Conservation (phyloP, 2,797 vertebrate species). For the Intellagama lesueurii region DNA sequence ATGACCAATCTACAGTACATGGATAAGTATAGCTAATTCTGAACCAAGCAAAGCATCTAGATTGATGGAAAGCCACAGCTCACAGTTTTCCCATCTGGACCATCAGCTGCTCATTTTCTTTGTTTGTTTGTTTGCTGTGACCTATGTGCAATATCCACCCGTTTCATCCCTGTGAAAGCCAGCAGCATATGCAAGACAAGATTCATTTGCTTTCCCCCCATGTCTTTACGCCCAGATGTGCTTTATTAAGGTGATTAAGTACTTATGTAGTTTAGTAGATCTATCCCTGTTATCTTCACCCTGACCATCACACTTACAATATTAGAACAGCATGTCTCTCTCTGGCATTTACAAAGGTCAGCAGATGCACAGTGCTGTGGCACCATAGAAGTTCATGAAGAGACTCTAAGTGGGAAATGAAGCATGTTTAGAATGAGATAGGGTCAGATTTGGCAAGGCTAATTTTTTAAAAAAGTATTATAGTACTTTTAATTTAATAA, state of each 20-base stretch:
- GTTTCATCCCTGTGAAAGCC: too few relatives aligned
- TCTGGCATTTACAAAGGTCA: slow-evolving; percentile 26
- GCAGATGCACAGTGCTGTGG: not conserved
- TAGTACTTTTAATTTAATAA: slow-evolving; percentile 51
- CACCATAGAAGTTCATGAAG: not conserved
- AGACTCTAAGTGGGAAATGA: not conserved
- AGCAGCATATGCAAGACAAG: too few relatives aligned
- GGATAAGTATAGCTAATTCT: too few relatives aligned
- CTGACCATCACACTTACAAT: not conserved
- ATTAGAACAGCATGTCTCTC: slow-evolving; percentile 14
- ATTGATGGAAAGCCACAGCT: too few relatives aligned
- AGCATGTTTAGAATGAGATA: not conserved
- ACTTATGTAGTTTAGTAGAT: not conserved
- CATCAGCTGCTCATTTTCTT: too few relatives aligned
- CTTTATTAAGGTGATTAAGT: not conserved
- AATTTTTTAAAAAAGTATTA: not conserved
- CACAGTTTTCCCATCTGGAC: too few relatives aligned
- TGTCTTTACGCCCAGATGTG: not conserved
- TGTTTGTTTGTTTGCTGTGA: too few relatives aligned
- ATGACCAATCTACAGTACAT: too few relatives aligned
- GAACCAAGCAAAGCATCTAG: too few relatives aligned
- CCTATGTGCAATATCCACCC: too few relatives aligned
- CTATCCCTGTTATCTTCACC: not conserved
- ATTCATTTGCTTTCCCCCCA: not conserved
- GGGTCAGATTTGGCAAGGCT: not conserved